A percentile compares a stretch with the other conserved stretches of the same genome.
Evolutionary conservation across 1,140 invertebrate genomes (phyloP).

Genomic region (Drosophila mauritiana): DNA sequence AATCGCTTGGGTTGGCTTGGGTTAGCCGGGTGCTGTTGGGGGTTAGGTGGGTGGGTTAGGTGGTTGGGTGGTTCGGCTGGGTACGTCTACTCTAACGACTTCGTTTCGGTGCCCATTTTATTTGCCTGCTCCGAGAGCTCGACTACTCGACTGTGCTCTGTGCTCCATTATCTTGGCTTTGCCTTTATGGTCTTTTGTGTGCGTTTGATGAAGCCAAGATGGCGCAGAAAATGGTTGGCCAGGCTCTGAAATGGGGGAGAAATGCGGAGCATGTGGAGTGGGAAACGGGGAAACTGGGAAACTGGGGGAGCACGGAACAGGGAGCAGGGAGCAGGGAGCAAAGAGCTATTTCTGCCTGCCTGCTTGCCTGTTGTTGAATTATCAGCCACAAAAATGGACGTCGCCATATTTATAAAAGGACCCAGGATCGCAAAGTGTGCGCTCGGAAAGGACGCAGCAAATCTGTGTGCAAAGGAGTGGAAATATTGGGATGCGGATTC

Average conservation of each 20-base stretch:
- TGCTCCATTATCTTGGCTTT: constrained; percentile 77
- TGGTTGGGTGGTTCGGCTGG: constrained; percentile 2
- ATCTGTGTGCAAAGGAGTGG: constrained; percentile 29
- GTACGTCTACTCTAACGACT: constrained; percentile 68
- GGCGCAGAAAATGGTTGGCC: constrained; percentile 70
- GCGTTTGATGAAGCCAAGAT: constrained; percentile 82
- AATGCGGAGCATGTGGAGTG: constrained; percentile 8
- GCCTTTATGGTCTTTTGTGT: constrained; percentile 82
- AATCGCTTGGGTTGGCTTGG: constrained; percentile 14
- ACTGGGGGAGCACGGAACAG: neutral
- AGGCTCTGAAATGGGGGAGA: constrained; percentile 16
- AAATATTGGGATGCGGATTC: constrained; percentile 19
- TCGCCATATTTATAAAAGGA: constrained; percentile 72
- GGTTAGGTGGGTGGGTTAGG: constrained; percentile 12
- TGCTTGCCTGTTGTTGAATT: constrained; percentile 64
- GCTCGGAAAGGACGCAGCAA: constrained; percentile 2
- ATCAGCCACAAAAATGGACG: constrained; percentile 82
- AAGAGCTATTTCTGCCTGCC: constrained; percentile 42
- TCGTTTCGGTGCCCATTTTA: constrained; percentile 79
- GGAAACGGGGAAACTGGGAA: constrained; percentile 3
- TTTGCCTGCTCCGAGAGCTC: constrained; percentile 63
- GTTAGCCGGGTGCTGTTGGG: constrained; percentile 20
- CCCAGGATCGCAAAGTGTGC: constrained; percentile 27
- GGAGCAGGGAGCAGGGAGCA: constrained; percentile 20
- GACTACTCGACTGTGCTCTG: constrained; percentile 33